These are phyloP conservation scores for Microplitis deprimator DNA, from an alignment of 2,888 invertebrate species.

Conservation along the genomic window DNA sequence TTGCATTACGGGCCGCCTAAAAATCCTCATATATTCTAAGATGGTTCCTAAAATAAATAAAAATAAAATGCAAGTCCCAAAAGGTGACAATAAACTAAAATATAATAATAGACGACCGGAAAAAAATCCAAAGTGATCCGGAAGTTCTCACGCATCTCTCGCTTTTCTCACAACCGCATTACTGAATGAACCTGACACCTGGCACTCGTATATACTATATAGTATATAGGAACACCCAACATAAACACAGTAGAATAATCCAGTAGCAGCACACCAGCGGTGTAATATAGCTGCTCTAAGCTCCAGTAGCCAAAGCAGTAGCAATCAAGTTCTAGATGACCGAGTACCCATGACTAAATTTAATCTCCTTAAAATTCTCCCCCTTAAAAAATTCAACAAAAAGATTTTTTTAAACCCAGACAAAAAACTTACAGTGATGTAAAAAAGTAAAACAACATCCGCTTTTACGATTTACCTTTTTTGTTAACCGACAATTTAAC, in stretches of 20 bases:
- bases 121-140: conserved; percentile 68
- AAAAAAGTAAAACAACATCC: not conserved
- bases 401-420: conserved; percentile 9
- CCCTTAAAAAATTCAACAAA: conserved; percentile 15
- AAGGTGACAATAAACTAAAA: conserved; percentile 60
- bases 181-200: conserved; percentile 69
- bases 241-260: not conserved
- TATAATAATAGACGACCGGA: conserved; percentile 70
- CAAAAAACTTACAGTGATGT: not conserved
- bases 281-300: conserved; percentile 17
- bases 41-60: not conserved
- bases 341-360: conserved; percentile 44
- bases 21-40: too few species aligned
- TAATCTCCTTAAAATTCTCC: conserved; percentile 37
- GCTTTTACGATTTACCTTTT: not conserved
- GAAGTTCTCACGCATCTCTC: conserved; percentile 72
- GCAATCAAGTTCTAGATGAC: conserved; percentile 52
- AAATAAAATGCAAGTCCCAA: conserved; percentile 34
- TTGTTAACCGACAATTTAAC: conserved; percentile 1
- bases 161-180: conserved; percentile 68
- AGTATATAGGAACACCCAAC: conserved; percentile 18
- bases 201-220: conserved; percentile 58
- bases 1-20: too few species aligned
- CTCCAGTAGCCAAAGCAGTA: conserved; percentile 24
- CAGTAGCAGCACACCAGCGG: conserved; percentile 23